Base-by-base conservation (phyloP, 2,888 invertebrate species). In the Sialis lutaria region DNA sequence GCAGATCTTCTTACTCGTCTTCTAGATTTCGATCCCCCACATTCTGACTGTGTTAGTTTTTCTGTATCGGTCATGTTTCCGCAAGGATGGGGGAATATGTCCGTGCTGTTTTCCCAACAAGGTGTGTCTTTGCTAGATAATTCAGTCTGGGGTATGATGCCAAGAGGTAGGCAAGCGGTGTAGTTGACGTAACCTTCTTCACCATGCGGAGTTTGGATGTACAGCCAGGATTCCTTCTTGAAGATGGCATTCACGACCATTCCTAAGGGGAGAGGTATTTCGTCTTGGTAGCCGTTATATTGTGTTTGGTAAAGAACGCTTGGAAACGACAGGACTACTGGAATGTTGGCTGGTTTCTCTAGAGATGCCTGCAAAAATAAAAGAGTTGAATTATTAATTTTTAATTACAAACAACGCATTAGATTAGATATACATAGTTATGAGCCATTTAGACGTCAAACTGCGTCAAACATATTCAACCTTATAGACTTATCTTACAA, bases 171-270 rank as follows among this genome's bases (percentile, higher is more conserved):
- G 58, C 87, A 87, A 3, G 83, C 78, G 10, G 75, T 73, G 53
- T 85, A 86, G 51, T 77, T 72, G 22, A 88, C 80, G 56, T 87
- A 88, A 0, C 88, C 88, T 60, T 87, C 87, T 54, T 85, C 81
- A 0, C 81, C 84, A 54, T 87, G 88, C 3, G 87, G 85, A 1
- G 87, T 88, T 62, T 87, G 86, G 12, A 82, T 85, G 58, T 86
- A 88, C 35, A 88, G 64, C 88, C 88, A 88, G 56, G 79, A 78
- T 55, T 85, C 79, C 57, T 84, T 86, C 62, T 86, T 86, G 63
- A 87, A 88, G 31, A 88, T 82, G 0, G 86, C 87, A 61, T 88
- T 88, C 8, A 88, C 86, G 4, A 88, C 86, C 63, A 86, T 87
- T 5, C 88, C 88, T 50, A 87, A 65, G 0, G 86, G 84, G 44